Base-by-base conservation (phyloP, 2,113 vertebrate genomes). In the Oncorhynchus clarkii region DNA sequence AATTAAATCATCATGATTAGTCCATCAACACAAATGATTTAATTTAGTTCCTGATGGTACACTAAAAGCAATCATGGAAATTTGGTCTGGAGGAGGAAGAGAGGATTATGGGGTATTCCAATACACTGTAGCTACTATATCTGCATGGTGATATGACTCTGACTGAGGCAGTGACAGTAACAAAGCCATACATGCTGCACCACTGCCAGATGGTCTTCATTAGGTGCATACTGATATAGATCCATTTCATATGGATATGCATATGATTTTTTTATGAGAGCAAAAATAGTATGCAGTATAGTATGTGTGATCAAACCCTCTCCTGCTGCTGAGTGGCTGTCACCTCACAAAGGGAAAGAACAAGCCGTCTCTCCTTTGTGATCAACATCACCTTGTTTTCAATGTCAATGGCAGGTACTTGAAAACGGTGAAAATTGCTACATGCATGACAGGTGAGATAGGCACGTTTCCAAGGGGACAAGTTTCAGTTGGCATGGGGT, bases 1-100 rank as follows among this genome's bases (percentile, higher is more conserved):
- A 49, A 82, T 80, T 82, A 75, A 72, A 74, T 84, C 54, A 64
- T 67, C 49, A 66, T 29, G 70, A 71, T 67, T 72, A 75, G 31
- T 74, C 69, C 72, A 72, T 64, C 62, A 69, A 26, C 54, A 71
- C 29, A 39, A 75, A 72, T 78, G 73, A 72, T 67, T 68, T 49
- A 11, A 48, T 31, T n/a, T 24, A 51, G 59, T 70, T 22, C 34
- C n/a, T 72, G 60, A 69, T 66, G 67, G 51, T 71, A 60, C 29
- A 77, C 70, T 62, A 31, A 9, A 39, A 64, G 76, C 77, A 79
- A 51, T 80, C 71, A 62, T 51, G 70, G 72, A 64, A 18, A 65
- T 64, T 24, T 65, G 49, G 57, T 67, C 59, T 12, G 60, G 39
- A 59, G 45, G 74, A 72, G 69, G 57, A 49, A 39, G 76, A 62